Percentiles rank a stretch among this genome's conserved stretches.
Evolutionary conservation across 2,797 vertebrate species (phyloP).

Genomic region (Cephalopachus bancanus): DNA sequence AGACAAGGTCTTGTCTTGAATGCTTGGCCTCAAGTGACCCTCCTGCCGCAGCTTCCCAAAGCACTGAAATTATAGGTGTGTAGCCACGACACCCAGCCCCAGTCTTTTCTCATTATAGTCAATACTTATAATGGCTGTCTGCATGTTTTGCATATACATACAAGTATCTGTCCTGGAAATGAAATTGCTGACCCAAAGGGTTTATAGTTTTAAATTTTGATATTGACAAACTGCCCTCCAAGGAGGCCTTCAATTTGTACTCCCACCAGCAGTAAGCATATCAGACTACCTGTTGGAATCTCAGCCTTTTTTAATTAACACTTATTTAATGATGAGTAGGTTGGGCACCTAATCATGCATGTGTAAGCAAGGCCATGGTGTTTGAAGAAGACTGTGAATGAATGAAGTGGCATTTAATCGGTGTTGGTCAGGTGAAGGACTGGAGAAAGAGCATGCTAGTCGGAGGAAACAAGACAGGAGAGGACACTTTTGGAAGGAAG

Average conservation of each 20-base stretch:
- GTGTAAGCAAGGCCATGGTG: not conserved
- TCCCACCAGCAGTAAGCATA: not conserved
- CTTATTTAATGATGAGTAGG: not conserved
- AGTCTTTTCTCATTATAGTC: not conserved
- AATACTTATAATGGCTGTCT: not conserved
- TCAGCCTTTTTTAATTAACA: not conserved
- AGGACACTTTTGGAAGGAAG: too few relatives aligned
- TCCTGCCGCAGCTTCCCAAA: too few relatives aligned
- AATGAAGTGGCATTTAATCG: too few relatives aligned
- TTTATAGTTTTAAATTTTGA: conserved; percentile 7
- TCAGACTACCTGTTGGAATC: not conserved
- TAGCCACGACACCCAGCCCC: too few relatives aligned
- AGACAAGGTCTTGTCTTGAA: too few relatives aligned
- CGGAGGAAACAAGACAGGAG: too few relatives aligned
- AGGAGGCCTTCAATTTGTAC: not conserved
- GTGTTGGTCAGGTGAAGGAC: too few relatives aligned
- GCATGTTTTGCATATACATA: not conserved
- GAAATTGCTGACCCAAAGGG: not conserved
- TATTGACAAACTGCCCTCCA: not conserved
- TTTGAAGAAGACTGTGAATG: not conserved
- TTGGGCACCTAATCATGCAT: not conserved
- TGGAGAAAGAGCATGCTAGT: too few relatives aligned
- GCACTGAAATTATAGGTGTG: too few relatives aligned
- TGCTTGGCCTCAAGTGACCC: too few relatives aligned
- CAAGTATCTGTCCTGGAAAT: not conserved